Evolutionary conservation across 2,888 invertebrate genomes (phyloP).

Genomic region (Macrosoma leucophasiata): DNA sequence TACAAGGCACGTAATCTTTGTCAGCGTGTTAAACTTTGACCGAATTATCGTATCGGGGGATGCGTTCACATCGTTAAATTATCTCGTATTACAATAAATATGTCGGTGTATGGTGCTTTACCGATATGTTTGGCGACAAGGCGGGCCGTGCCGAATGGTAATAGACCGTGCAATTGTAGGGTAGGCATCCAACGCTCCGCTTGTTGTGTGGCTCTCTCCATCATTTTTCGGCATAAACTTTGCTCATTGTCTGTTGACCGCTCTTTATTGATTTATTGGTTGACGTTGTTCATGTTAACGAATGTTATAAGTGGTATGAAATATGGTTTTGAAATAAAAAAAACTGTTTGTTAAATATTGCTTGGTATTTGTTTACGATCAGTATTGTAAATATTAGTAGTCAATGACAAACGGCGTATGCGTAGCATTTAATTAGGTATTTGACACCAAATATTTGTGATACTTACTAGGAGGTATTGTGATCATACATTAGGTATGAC

Average conservation of each 20-base stretch:
- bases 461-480: too few species aligned
- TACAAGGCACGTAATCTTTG: constrained; percentile 62
- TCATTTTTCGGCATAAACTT: constrained; percentile 32
- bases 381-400: too few species aligned
- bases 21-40: constrained; percentile 72
- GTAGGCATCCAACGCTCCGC: constrained; percentile 23
- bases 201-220: constrained; percentile 40
- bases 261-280: constrained; percentile 29
- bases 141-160: constrained; percentile 59
- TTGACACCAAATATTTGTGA: too few species aligned
- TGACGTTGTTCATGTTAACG: too few species aligned
- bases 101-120: constrained; percentile 43
- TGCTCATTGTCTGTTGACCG: constrained; percentile 21
- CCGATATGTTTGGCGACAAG: constrained; percentile 62
- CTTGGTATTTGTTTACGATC: too few species aligned
- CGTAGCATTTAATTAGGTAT: too few species aligned
- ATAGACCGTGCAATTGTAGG: constrained; percentile 56
- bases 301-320: too few species aligned
- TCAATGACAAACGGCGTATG: too few species aligned
- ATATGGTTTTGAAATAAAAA: too few species aligned
- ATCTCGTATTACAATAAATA: constrained; percentile 70
- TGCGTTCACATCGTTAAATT: constrained; percentile 71
- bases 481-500: too few species aligned
- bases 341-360: too few species aligned
- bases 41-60: constrained; percentile 57